Evolutionary conservation across 2,113 vertebrate genomes (phyloP).

Genomic region (Collichthys lucidus): DNA sequence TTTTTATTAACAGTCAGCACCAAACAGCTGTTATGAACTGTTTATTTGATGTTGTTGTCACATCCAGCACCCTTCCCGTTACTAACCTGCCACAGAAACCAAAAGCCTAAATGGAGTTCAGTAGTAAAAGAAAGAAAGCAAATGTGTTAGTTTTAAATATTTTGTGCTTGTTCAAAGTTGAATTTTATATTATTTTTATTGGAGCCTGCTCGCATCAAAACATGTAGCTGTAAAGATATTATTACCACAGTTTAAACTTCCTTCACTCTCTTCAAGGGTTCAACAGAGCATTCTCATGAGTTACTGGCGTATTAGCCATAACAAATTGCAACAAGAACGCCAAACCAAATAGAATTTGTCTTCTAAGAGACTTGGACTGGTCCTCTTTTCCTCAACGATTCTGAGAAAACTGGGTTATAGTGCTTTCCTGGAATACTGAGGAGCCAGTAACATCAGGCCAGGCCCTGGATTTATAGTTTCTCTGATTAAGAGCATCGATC

Average conservation of each 20-base stretch:
- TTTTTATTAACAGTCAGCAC: constrained; percentile 5
- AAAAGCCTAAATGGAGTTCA: constrained; percentile 57
- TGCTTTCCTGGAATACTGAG: constrained; percentile 73
- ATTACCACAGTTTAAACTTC: constrained; percentile 62
- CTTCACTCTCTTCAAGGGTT: constrained; percentile 48
- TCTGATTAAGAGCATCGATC: constrained; percentile 58
- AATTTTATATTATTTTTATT: constrained; percentile 57
- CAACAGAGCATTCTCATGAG: constrained; percentile 62
- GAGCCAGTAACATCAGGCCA: constrained; percentile 52
- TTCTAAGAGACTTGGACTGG: constrained; percentile 65
- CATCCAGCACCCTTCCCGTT: constrained; percentile 31
- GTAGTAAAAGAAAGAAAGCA: constrained; percentile 40
- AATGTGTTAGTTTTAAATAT: constrained; percentile 29
- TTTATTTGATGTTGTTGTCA: constrained; percentile 33
- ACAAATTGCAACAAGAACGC: constrained; percentile 71
- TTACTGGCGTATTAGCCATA: constrained; percentile 70
- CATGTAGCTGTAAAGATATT: constrained; percentile 56
- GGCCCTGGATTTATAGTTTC: constrained; percentile 55
- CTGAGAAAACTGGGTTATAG: constrained; percentile 68
- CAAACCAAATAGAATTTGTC: constrained; percentile 76
- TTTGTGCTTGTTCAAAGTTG: constrained; percentile 40
- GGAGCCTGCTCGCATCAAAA: constrained; percentile 54
- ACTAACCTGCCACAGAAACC: constrained; percentile 35
- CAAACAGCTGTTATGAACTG: constrained; percentile 35
- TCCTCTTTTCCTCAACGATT: constrained; percentile 60